These are phyloP conservation scores for Cataglyphis altisquamis DNA, from an alignment of 2,888 invertebrate genomes.

Conservation along the genomic window DNA sequence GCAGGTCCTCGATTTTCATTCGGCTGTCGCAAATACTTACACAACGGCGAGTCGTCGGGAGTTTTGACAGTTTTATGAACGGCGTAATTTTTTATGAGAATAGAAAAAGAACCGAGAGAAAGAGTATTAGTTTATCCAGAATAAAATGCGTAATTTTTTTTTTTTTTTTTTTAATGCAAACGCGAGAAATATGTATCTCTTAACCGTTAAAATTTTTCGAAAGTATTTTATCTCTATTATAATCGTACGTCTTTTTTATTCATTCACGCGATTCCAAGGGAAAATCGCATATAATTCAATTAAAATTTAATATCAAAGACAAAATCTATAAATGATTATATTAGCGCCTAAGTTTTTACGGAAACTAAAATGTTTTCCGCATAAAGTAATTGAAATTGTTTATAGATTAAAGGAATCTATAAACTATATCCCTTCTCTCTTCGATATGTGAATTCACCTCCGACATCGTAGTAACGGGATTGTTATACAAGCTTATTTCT, in stretches of 20 bases:
- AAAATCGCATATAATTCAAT: neutral
- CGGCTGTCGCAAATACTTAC: constrained; percentile 10
- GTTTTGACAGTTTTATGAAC: constrained; percentile 4
- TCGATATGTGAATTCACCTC: constrained; percentile 23
- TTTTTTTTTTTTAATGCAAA: neutral
- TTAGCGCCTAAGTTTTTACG: neutral
- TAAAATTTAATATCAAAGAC: neutral
- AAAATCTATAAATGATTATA: neutral
- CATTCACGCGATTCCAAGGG: neutral
- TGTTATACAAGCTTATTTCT: constrained; percentile 50
- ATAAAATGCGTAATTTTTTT: neutral
- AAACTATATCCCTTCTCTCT: constrained; percentile 11
- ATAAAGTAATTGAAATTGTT: constrained; percentile 43
- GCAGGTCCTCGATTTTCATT: constrained; percentile 40
- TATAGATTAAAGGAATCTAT: constrained; percentile 40
- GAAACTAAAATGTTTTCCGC: neutral
- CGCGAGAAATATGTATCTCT: neutral
- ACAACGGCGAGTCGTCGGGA: neutral
- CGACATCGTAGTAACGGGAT: constrained; percentile 36
- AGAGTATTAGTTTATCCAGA: neutral
- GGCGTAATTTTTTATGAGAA: neutral
- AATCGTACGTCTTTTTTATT: neutral
- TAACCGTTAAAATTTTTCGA: neutral
- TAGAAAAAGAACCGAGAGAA: neutral
- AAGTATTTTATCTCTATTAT: neutral